Evolutionary conservation across 2,888 invertebrate species (phyloP).

Genomic region (Tachina fera): DNA sequence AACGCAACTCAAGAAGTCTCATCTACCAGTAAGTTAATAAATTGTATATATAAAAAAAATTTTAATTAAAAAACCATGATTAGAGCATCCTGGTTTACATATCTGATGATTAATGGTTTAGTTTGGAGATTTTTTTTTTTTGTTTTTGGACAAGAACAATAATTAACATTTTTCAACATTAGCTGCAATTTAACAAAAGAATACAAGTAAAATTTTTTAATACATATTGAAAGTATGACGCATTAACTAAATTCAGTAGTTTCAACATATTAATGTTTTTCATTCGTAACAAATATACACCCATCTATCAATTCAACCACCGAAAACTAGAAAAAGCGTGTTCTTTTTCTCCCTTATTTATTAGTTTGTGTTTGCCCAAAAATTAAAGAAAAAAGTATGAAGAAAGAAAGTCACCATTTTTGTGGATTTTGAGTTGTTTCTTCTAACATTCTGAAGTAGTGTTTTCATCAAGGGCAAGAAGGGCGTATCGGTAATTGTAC

Average conservation of each 20-base stretch:
- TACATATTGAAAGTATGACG: conserved; percentile 30
- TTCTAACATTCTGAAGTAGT: conserved; percentile 1
- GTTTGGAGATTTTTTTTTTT: too few species aligned
- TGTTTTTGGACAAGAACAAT: too few species aligned
- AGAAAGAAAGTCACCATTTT: background rate
- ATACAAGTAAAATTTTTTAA: too few species aligned
- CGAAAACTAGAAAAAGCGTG: conserved; percentile 3
- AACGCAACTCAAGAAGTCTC: conserved; percentile 81
- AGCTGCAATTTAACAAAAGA: too few species aligned
- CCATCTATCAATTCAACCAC: conserved; percentile 48
- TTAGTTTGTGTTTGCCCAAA: conserved; percentile 21
- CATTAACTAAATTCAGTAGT: conserved; percentile 42
- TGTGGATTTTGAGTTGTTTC: conserved; percentile 12
- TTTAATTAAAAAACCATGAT: background rate
- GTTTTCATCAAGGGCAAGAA: conserved; percentile 76
- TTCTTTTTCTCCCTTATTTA: conserved; percentile 19
- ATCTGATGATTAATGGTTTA: too few species aligned
- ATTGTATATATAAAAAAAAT: background rate
- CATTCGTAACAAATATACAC: conserved; percentile 3
- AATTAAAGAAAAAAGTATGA: background rate
- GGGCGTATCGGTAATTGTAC: conserved; percentile 49
- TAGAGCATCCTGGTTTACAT: too few species aligned
- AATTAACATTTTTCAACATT: too few species aligned
- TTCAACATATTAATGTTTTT: background rate
- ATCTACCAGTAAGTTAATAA: conserved; percentile 81